Evolutionary conservation across 2,888 invertebrate genomes (phyloP).

Genomic region (Microctonus brassicae): DNA sequence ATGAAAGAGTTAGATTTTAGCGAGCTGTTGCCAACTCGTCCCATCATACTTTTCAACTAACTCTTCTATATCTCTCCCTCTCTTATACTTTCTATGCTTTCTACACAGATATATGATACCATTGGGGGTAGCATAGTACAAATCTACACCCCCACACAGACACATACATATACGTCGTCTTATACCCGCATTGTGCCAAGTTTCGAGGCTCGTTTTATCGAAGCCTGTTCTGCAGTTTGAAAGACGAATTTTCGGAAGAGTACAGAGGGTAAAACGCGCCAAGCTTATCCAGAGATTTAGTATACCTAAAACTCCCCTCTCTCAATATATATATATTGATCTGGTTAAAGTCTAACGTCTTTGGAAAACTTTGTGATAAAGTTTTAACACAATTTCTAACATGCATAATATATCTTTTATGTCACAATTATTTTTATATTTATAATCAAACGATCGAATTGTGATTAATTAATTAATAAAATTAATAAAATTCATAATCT

Average conservation of each 20-base stretch:
- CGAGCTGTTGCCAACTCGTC: constrained; percentile 11
- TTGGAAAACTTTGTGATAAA: not conserved
- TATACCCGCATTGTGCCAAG: constrained; percentile 24
- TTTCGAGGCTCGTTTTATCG: constrained; percentile 25
- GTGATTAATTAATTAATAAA: not conserved
- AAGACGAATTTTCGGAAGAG: constrained; percentile 22
- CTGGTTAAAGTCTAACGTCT: constrained; percentile 19
- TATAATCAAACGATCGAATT: not conserved
- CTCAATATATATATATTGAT: not conserved
- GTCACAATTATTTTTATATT: not conserved
- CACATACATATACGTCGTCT: not conserved
- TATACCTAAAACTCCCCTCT: constrained; percentile 5
- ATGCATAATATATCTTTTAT: not conserved
- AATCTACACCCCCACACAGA: not conserved
- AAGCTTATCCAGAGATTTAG: constrained; percentile 18
- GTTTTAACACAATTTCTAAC: not conserved
- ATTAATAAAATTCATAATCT: too few relatives aligned
- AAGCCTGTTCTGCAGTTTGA: constrained; percentile 20
- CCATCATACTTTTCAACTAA: constrained; percentile 4
- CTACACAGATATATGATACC: not conserved
- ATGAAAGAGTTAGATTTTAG: not conserved
- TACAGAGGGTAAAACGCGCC: constrained; percentile 1
- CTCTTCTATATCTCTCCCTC: not conserved
- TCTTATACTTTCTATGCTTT: not conserved
- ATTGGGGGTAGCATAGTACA: not conserved